phyloP scores from a whole-genome alignment of 2,888 invertebrate species.

The Drosophila phalerata region DNA sequence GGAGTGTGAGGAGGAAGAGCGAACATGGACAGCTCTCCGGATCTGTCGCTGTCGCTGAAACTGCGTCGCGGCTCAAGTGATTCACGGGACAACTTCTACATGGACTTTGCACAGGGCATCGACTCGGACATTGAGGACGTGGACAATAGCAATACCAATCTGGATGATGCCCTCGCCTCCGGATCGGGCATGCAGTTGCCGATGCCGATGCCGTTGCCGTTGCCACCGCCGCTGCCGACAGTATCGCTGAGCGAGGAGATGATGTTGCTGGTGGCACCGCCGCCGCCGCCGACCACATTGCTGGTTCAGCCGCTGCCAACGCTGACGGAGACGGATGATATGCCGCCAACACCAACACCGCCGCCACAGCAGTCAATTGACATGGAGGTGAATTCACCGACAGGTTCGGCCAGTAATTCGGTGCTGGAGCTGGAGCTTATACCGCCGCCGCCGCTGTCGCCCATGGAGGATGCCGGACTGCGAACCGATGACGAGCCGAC shows the following conservation, averaged over 20 bases:
- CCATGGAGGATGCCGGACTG: conserved; percentile 64
- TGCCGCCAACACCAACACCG: conserved; percentile 82
- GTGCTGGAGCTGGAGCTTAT: conserved; percentile 81
- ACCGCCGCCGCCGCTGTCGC: conserved; percentile 76
- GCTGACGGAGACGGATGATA: conserved; percentile 81
- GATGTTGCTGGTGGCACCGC: conserved; percentile 67
- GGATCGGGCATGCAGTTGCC: conserved; percentile 44
- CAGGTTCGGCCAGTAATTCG: conserved; percentile 71
- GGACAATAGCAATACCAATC: conserved; percentile 87
- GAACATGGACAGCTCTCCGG: conserved; percentile 91
- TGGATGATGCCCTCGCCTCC: conserved; percentile 48
- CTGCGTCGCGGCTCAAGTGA: conserved; percentile 94
- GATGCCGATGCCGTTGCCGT: conserved; percentile 30
- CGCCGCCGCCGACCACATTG: conserved; percentile 60
- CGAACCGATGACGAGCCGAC: conserved; percentile 57
- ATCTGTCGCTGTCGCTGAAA: conserved; percentile 94
- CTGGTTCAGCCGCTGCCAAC: conserved; percentile 77
- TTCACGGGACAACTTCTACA: conserved; percentile 94
- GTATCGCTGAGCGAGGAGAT: conserved; percentile 62
- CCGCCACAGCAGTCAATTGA: conserved; percentile 38
- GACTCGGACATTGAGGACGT: conserved; percentile 96
- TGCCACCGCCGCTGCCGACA: conserved; percentile 62
- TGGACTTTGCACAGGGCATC: conserved; percentile 96
- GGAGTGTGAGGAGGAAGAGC: neutral
- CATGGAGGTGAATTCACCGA: conserved; percentile 58